Evolutionary conservation across 2,113 vertebrate species (phyloP), one percentile per base, ranked within the genome.

Genomic region (Burhinus oedicnemus): DNA sequence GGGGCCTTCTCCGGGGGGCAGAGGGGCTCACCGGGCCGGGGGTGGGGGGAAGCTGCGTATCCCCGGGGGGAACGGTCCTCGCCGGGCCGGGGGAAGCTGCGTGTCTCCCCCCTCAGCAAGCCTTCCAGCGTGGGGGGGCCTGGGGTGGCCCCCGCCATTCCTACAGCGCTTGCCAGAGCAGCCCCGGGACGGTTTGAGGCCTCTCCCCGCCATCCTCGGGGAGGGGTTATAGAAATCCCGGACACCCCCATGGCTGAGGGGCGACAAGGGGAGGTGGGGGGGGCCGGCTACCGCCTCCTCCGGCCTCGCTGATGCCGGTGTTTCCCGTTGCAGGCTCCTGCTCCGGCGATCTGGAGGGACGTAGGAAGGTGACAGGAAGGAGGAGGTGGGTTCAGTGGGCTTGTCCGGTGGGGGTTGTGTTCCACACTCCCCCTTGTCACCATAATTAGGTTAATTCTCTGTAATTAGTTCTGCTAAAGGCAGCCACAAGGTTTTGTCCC

Each of bases 1-100:
- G 49, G 21, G 34, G 4, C 3, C 13, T 29, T 12, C 12, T 0
- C 19, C 12, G 4, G 12, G 29, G 6, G 14, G 13, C n/a, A 11
- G 5, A 26, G 12, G 25, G 27, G 19, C 4, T 21, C 54, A 8
- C 14, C 9, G 38, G 27, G 38, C 4, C 7, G 20, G 23, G 8
- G 21, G n/a, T n/a, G n/a, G 27, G 27, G 12, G 12, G 8, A 13
- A 7, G 27, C 11, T 44, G 12, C 42, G 42, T 9, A n/a, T 38
- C n/a, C 69, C 25, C 9, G 14, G n/a, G 26, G 20, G 69, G 26
- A 25, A 26, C 18, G 29, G 27, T 20, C 14, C 22, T 36, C 58
- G 15, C n/a, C 14, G 51, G 69, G 70, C 9, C 26, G 18, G 68
- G 25, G 30, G 12, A 30, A 13, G 26, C 26, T 23, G 38, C 20